Base-by-base conservation (phyloP, 2,797 vertebrate species). In the Hyperoplus lanceolatus region DNA sequence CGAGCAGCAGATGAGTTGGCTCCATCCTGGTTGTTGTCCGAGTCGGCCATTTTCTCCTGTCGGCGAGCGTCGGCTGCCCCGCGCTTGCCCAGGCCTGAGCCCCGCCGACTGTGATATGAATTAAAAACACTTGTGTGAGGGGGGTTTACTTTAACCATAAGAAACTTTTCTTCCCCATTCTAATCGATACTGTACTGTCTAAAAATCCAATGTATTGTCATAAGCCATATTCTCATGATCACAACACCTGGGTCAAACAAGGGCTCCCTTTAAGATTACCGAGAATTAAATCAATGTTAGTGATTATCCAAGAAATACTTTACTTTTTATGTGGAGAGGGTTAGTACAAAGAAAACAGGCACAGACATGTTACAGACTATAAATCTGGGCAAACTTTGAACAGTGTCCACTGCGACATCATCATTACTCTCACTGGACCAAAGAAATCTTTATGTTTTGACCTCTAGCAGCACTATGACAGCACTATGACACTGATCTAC, bases 61-160 rank as follows among this genome's bases (percentile, higher is more conserved):
- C 98, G 97, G 96, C 98, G 98, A 96, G 98, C 96, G 96, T 99
- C 98, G 95, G 97, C 97, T 96, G 98, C 96, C 95, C 98, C 98
- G 96, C 98, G 97, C 96, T 99, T 99, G 96, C 98, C 97, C 96
- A 99, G 97, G 97, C 98, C 98, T 97, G 98, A 99, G 97, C 98
- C 98, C 96, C 98, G 98, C 96, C 98, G 98, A 98, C 98, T 99
- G 77, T 9, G 14, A 65, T 5, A 16, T 0, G 16, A 6, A 9
- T 29, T 0, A 46, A 38, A 56, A 53, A 77, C 1, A 60, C 0
- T 68, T 36, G 56, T 18, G 49, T 87, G 51, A 86, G 71, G 12
- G 15, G 11, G 12, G 45, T n/a, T n/a, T 50, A 6, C 16, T n/a
- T 18, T 29, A 12, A 29, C 51, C 18, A 54, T 54, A 11, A 54